Conservation (phyloP, 2,113 vertebrate genomes). For the Orycteropus afer region DNA sequence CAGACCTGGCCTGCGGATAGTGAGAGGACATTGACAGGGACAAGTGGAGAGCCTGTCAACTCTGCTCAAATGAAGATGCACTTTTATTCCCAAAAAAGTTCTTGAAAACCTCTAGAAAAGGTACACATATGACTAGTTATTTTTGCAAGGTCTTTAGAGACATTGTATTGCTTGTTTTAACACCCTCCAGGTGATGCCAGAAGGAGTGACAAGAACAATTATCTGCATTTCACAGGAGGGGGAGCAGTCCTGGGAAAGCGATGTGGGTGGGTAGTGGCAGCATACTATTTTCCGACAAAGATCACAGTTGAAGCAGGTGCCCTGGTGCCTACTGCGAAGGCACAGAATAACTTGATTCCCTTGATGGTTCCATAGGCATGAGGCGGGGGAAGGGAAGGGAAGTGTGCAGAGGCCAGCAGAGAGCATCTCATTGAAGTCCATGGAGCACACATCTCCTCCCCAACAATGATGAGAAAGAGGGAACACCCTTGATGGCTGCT, state of each 20-base stretch:
- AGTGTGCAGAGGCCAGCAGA: background rate
- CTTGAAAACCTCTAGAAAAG: background rate
- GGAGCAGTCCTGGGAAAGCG: background rate
- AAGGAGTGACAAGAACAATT: background rate
- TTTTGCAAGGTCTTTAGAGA: background rate
- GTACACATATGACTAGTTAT: background rate
- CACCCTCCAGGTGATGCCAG: background rate
- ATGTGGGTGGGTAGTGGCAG: background rate
- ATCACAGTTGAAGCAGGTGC: background rate
- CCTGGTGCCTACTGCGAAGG: background rate
- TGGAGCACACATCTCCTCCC: background rate
- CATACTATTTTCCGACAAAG: slow-evolving; percentile 41
- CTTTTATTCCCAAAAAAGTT: background rate
- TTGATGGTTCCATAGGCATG: background rate
- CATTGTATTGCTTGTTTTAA: slow-evolving; percentile 14
- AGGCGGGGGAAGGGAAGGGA: background rate
- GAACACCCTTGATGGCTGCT: background rate
- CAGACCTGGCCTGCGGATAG: background rate
- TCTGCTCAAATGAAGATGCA: background rate
- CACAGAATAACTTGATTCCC: background rate
- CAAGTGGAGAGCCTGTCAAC: background rate
- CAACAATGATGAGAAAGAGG: background rate
- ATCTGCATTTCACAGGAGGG: background rate
- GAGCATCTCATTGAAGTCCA: background rate
- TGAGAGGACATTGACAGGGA: background rate